These are phyloP conservation scores for Apostichopus japonicus DNA, from an alignment of 35 echinoderm and acorn worm genomes.

Conservation along the genomic window DNA sequence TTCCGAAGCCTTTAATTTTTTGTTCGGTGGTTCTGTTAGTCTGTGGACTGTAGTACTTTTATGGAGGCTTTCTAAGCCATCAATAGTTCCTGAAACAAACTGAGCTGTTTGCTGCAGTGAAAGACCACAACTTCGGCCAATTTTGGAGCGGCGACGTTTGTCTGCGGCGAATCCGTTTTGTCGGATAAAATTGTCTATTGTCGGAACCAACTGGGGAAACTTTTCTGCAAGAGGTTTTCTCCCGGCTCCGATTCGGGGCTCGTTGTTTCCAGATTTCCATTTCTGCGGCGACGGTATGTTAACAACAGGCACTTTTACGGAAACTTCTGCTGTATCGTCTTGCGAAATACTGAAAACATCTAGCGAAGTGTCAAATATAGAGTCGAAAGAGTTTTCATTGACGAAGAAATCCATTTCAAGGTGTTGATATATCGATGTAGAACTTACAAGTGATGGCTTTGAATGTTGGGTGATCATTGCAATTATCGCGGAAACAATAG, in stretches of 20 bases:
- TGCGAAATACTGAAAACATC: background rate
- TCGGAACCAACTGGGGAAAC: background rate
- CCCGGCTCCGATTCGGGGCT: background rate
- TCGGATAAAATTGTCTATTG: background rate
- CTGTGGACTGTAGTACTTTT: constrained; percentile 29
- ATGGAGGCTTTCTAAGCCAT: background rate
- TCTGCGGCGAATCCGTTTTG: background rate
- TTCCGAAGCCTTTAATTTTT: background rate
- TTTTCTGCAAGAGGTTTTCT: constrained; percentile 28
- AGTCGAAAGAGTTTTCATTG: constrained; percentile 6
- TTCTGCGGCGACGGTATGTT: constrained; percentile 25
- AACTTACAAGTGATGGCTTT: too few relatives aligned
- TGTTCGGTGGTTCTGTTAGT: constrained; percentile 20
- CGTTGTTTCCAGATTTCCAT: background rate
- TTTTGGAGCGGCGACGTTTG: background rate
- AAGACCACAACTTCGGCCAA: too few relatives aligned
- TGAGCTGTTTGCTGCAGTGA: background rate
- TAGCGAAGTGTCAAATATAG: constrained; percentile 10
- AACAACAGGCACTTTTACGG: background rate
- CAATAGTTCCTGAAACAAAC: too few relatives aligned
- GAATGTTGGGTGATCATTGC: too few relatives aligned
- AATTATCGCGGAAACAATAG: too few relatives aligned
- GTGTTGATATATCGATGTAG: too few relatives aligned
- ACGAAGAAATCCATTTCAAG: background rate
- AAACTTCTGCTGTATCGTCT: background rate